Evolutionary conservation across 2,888 invertebrate genomes (phyloP).

Genomic region (Brachynemurus nebulosus): DNA sequence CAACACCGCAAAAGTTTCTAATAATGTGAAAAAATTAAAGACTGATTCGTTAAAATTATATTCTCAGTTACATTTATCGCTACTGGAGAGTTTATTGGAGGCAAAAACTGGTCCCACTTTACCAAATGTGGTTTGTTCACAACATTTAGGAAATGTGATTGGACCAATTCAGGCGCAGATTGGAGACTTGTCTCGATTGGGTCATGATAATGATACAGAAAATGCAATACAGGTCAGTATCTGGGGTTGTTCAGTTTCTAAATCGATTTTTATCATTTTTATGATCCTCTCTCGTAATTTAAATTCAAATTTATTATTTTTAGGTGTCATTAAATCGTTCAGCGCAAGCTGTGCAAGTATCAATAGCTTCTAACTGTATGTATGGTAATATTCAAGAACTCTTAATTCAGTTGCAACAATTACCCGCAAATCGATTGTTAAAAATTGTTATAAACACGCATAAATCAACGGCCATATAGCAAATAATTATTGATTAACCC

Average conservation of each 20-base stretch:
- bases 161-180: constrained; percentile 31
- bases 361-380: constrained; percentile 61
- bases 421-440: constrained; percentile 50
- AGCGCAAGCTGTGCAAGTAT: constrained; percentile 73
- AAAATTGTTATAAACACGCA: constrained; percentile 48
- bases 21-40: constrained; percentile 15
- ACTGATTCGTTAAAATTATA: constrained; percentile 33
- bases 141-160: constrained; percentile 40
- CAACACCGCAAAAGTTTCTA: constrained; percentile 20
- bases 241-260: neutral
- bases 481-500: too few relatives aligned
- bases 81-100: constrained; percentile 50
- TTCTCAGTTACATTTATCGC: constrained; percentile 50
- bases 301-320: neutral
- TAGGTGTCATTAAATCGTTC: constrained; percentile 60
- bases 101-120: constrained; percentile 33
- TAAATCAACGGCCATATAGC: constrained; percentile 8
- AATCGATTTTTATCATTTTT: neutral
- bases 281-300: too few relatives aligned
- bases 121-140: constrained; percentile 48
- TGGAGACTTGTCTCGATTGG: constrained; percentile 7
- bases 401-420: constrained; percentile 41
- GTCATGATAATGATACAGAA: constrained; percentile 4
- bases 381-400: constrained; percentile 65
- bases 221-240: constrained; percentile 3